Conservation (phyloP, 92 coral and sea anemone species). For the Heliopora coerulea region DNA sequence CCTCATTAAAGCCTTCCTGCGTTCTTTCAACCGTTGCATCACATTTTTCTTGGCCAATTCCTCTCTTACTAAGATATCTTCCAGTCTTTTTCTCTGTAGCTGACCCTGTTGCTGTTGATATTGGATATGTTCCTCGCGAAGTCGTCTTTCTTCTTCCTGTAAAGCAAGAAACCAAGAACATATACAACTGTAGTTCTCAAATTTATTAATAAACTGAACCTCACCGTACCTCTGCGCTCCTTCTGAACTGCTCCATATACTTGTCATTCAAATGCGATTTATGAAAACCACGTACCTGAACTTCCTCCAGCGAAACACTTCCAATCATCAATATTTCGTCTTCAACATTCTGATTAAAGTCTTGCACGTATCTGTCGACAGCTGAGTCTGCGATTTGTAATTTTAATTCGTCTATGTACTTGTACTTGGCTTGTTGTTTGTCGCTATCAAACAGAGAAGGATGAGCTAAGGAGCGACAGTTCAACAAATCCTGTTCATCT, state of each 20-base stretch:
- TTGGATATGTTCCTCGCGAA: constrained; percentile 90
- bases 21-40: constrained; percentile 74
- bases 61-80: constrained; percentile 77
- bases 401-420: constrained; percentile 79
- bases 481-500: constrained; percentile 77
- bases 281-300: constrained; percentile 72
- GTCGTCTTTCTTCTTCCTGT: constrained; percentile 91
- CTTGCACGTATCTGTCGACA: constrained; percentile 72
- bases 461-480: constrained; percentile 19
- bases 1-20: constrained; percentile 66
- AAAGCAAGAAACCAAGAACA: background rate
- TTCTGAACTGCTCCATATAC: no score
- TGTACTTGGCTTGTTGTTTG: constrained; percentile 74
- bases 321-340: constrained; percentile 98
- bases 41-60: constrained; percentile 79
- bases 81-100: constrained; percentile 68
- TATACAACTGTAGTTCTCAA: background rate
- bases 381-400: constrained; percentile 83
- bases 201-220: no score
- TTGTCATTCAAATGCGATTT: no score
- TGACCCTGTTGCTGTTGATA: constrained; percentile 88
- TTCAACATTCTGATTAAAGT: constrained; percentile 89
- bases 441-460: constrained; percentile 68
- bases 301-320: constrained; percentile 90
- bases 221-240: no score